Base-by-base conservation (phyloP, 2,797 vertebrate genomes). In the Euphonia xanthogaster region DNA sequence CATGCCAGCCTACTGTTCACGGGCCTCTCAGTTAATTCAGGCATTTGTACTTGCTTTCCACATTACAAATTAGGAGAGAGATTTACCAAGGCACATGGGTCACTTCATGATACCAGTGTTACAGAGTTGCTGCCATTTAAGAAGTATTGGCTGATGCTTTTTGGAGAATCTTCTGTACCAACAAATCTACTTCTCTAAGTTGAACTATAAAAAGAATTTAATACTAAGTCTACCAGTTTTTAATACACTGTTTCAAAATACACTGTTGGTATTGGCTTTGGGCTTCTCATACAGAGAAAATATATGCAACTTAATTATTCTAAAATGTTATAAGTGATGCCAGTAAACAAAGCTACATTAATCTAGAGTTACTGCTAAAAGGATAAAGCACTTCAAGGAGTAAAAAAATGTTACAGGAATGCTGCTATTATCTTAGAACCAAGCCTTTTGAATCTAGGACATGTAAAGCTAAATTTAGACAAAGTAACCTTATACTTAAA, bases 371-470 rank as follows among this genome's bases (percentile, higher is more conserved):
- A 80, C 30, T n/a, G 18, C 22, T 77, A 53, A 82, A 87, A 89
- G 21, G 51, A 86, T 50, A 71, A 53, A 88, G 54, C 22, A 86
- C 53, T 86, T 61, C 2, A 10, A 94, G 50, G 22, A 60, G 31
- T 55, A 76, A 80, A 88, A 93, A 91, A 92, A 73, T 51, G 45
- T 65, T 86, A 40, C 24, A 75, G 22, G 18, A 83, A 63, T 63
- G 65, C 65, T 80, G 37, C 28, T 71, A 42, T 84, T 88, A 68
- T 57, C 54, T 92, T 65, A 68, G 39, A 92, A 74, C 5, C 17
- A 74, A 90, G 30, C 8, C 40, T 71, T 83, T 61, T 73, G 54
- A 80, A 74, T 60, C 30, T 39, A 84, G 62, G 39, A 75, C 35
- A 50, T 24, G 39, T 62, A 75, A 88, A 86, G 15, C 68, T 86